Conservation (phyloP, 2,797 vertebrate genomes). For the Sebastes diaconus region DNA sequence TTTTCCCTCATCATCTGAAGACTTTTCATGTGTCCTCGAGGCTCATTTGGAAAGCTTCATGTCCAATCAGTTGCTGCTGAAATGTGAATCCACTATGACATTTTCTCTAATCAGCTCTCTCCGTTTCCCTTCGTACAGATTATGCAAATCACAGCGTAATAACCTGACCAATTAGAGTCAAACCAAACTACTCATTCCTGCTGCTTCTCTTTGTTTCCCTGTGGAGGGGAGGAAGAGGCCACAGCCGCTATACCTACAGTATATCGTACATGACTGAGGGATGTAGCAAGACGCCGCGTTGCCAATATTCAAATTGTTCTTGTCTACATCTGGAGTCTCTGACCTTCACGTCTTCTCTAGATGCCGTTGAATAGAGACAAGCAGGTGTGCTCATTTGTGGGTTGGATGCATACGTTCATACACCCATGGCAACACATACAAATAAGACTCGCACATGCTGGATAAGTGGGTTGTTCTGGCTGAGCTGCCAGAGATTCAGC, state of each 20-base stretch:
- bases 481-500: conserved; percentile 5
- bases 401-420: not conserved
- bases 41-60: conserved; percentile 61
- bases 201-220: not conserved
- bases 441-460: not conserved
- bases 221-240: conserved; percentile 25
- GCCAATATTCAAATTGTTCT: conserved; percentile 9
- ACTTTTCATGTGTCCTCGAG: conserved; percentile 40
- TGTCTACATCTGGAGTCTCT: conserved; percentile 15
- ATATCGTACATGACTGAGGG: not conserved
- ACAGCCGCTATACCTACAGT: not conserved
- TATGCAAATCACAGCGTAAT: conserved; percentile 65
- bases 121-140: conserved; percentile 37
- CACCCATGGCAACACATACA: conserved; percentile 15
- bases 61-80: conserved; percentile 63
- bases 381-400: not conserved
- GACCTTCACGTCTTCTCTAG: not conserved
- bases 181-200: conserved; percentile 11
- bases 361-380: not conserved
- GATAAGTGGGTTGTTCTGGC: not conserved
- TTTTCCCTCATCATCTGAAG: conserved; percentile 42
- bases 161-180: conserved; percentile 58
- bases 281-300: not conserved
- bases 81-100: conserved; percentile 66
- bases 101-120: conserved; percentile 71